phyloP scores from a whole-genome alignment of 2,797 vertebrate genomes.

The Danio jaintianensis region DNA sequence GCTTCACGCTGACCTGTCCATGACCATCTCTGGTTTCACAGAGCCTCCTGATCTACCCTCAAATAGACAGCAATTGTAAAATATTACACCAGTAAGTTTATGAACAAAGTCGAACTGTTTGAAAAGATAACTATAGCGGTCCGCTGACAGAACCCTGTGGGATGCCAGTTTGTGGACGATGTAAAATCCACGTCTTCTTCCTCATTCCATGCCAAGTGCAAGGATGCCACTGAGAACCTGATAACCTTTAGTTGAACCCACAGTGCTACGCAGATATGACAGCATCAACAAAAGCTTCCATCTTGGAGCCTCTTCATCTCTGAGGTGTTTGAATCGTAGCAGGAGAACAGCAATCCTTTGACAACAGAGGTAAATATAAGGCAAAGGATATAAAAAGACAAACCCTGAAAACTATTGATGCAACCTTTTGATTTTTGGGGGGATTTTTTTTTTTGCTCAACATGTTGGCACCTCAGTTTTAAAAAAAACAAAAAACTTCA shows the following conservation, averaged over 20 bases:
- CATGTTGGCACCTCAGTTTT: constrained; percentile 20
- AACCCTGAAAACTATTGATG: constrained; percentile 67
- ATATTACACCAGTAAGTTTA: constrained; percentile 24
- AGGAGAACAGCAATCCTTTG: constrained; percentile 59
- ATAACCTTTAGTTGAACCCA: constrained; percentile 77
- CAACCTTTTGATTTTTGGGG: constrained; percentile 67
- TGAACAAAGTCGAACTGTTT: constrained; percentile 41
- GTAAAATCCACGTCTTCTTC: constrained; percentile 65
- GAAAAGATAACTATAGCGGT: neutral
- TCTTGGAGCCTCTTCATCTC: constrained; percentile 64
- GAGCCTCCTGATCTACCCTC: constrained; percentile 1
- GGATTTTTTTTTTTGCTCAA: constrained; percentile 13
- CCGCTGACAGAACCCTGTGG: constrained; percentile 49
- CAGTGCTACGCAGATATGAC: constrained; percentile 75
- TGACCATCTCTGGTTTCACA: constrained; percentile 11
- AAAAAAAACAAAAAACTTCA: constrained; percentile 32
- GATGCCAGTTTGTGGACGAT: constrained; percentile 63
- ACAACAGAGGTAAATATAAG: constrained; percentile 54
- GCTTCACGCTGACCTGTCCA: neutral
- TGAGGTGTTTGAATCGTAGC: constrained; percentile 61
- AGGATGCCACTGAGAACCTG: constrained; percentile 75
- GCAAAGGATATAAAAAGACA: constrained; percentile 55
- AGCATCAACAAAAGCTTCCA: constrained; percentile 72
- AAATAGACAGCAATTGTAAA: constrained; percentile 3
- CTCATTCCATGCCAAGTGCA: constrained; percentile 67